Conservation (phyloP, 2,113 vertebrate species). For the Actenoides hombroni region DNA sequence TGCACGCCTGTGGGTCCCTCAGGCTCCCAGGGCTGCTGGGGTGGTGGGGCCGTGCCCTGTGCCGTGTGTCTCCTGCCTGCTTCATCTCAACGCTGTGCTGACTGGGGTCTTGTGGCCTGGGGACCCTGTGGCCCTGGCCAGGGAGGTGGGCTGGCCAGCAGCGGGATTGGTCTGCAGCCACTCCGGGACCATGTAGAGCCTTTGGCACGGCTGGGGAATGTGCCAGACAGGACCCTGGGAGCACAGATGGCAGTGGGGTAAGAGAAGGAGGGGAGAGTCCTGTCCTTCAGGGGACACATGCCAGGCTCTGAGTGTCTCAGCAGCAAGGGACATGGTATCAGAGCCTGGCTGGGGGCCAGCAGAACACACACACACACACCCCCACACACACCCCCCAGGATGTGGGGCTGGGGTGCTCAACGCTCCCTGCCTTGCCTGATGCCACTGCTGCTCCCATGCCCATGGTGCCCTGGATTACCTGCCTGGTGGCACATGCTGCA, state of each 20-base stretch:
- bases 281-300: not conserved
- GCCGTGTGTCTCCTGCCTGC: fast-evolving
- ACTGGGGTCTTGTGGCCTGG: fast-evolving
- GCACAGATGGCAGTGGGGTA: not conserved
- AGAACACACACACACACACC: too few relatives aligned
- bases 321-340: not conserved
- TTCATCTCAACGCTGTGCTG: not conserved
- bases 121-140: not conserved
- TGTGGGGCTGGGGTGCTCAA: not conserved
- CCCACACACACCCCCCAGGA: not conserved
- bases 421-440: not conserved
- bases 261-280: not conserved
- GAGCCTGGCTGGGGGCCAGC: fast-evolving
- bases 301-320: not conserved
- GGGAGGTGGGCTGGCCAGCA: fast-evolving
- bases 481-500: not conserved
- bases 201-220: not conserved
- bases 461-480: not conserved
- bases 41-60: not conserved
- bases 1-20: not conserved
- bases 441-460: not conserved
- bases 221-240: not conserved
- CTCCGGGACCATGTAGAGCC: not conserved
- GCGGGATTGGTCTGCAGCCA: not conserved
- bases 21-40: not conserved